phyloP scores from a whole-genome alignment of 1,140 invertebrate species.

The Zaprionus gabonicus region DNA sequence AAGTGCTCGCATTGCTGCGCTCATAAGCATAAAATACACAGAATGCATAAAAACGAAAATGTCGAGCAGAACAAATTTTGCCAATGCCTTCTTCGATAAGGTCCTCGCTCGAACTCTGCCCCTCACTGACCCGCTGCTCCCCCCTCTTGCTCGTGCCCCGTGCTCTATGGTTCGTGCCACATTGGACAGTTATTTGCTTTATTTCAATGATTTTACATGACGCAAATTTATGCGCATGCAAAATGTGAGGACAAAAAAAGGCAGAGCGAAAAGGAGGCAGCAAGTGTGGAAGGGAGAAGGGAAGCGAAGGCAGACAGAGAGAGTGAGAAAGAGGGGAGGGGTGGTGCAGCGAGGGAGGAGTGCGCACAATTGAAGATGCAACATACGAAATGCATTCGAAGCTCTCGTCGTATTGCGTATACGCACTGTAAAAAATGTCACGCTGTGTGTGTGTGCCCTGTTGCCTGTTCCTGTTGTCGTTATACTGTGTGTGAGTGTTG shows the following conservation, averaged over 20 bases:
- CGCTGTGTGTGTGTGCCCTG: slow-evolving; percentile 51
- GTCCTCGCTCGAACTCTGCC: slow-evolving; percentile 1
- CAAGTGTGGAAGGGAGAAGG: not conserved
- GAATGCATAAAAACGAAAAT: slow-evolving; percentile 43
- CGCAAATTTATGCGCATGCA: slow-evolving; percentile 75
- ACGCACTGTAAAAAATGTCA: not conserved
- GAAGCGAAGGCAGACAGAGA: not conserved
- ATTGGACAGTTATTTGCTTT: slow-evolving; percentile 78
- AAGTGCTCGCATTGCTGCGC: slow-evolving; percentile 65
- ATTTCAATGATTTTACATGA: slow-evolving; percentile 80
- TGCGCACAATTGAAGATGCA: not conserved
- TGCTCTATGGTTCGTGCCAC: slow-evolving; percentile 8
- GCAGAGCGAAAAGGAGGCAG: slow-evolving; percentile 1
- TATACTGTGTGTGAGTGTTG: not conserved
- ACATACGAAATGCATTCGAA: slow-evolving; percentile 1
- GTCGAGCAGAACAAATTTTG: slow-evolving; percentile 25
- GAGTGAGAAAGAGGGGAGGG: not conserved
- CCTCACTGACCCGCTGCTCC: not conserved
- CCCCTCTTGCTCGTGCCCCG: not conserved
- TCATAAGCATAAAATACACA: slow-evolving; percentile 72
- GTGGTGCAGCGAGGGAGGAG: too few species aligned
- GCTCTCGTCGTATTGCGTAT: not conserved
- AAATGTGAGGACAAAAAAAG: slow-evolving; percentile 2
- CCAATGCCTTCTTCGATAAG: slow-evolving; percentile 8
- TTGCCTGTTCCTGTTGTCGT: not conserved